Percentiles rank a stretch among this genome's conserved stretches.
phyloP scores from a whole-genome alignment of 2,113 vertebrate genomes.

The Nanorana parkeri region DNA sequence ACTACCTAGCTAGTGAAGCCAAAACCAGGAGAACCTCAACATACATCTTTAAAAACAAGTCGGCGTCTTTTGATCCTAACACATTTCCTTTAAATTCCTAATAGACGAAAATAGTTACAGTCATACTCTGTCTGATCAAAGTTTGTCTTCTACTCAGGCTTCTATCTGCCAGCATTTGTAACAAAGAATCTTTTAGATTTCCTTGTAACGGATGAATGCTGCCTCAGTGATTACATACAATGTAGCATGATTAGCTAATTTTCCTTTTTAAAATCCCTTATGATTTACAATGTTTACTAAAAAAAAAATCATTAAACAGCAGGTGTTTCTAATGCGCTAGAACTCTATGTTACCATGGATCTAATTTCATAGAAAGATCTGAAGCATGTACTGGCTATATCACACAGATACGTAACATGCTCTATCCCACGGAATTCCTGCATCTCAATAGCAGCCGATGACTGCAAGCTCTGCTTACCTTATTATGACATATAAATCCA shows the following conservation, averaged over 20 bases:
- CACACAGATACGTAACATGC: not conserved
- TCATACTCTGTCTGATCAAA: too few relatives aligned
- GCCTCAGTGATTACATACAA: not conserved
- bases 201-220: too few relatives aligned
- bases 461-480: constrained; percentile 39
- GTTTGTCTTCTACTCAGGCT: too few relatives aligned
- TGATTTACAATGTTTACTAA: too few relatives aligned
- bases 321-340: not conserved
- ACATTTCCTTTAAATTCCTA: too few relatives aligned
- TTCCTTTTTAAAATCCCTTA: not conserved
- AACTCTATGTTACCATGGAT: not conserved
- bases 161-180: too few relatives aligned
- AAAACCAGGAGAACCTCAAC: too few relatives aligned
- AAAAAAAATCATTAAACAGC: not conserved
- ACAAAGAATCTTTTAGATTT: too few relatives aligned
- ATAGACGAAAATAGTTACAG: too few relatives aligned
- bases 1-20: too few relatives aligned
- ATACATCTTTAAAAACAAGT: too few relatives aligned
- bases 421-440: not conserved
- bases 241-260: not conserved
- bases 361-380: not conserved
- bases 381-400: not conserved
- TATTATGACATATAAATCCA: constrained; percentile 39
- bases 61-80: too few relatives aligned
- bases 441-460: not conserved